These are phyloP conservation scores for Haemorhous mexicanus DNA, from an alignment of 2,113 vertebrate genomes.

Conservation along the genomic window DNA sequence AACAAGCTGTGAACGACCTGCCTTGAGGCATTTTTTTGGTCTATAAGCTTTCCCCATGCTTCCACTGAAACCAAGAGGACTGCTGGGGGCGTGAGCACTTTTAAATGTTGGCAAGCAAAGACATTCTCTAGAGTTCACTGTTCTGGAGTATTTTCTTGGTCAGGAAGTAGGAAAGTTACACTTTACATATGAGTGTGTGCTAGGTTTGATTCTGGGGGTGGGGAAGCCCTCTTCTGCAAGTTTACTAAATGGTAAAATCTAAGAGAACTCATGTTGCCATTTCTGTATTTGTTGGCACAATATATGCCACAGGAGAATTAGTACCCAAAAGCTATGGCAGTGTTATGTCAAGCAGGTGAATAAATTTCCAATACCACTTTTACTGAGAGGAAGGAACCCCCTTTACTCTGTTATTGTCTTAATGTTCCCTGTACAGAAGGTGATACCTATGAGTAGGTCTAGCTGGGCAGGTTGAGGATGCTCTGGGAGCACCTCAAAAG, in stretches of 20 bases:
- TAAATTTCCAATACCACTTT: background rate
- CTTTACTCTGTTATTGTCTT: background rate
- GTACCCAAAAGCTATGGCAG: background rate
- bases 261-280: background rate
- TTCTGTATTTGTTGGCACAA: background rate
- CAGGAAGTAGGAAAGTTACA: background rate
- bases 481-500: background rate
- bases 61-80: background rate
- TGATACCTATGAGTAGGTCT: fast-evolving
- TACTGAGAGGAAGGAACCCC: background rate
- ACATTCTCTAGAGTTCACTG: background rate
- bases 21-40: background rate
- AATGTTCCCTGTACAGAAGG: background rate
- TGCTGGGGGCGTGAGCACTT: background rate
- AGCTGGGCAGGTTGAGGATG: background rate
- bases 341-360: background rate
- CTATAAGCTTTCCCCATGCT: background rate
- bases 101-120: background rate
- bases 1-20: background rate
- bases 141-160: background rate
- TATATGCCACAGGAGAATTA: background rate
- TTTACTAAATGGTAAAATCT: background rate
- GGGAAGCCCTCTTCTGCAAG: background rate
- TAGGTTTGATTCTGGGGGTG: background rate
- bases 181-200: background rate